Evolutionary conservation across 1,140 invertebrate species (phyloP), one percentile per base, ranked within the genome.

Genomic region (Dufourea novaeangliae): DNA sequence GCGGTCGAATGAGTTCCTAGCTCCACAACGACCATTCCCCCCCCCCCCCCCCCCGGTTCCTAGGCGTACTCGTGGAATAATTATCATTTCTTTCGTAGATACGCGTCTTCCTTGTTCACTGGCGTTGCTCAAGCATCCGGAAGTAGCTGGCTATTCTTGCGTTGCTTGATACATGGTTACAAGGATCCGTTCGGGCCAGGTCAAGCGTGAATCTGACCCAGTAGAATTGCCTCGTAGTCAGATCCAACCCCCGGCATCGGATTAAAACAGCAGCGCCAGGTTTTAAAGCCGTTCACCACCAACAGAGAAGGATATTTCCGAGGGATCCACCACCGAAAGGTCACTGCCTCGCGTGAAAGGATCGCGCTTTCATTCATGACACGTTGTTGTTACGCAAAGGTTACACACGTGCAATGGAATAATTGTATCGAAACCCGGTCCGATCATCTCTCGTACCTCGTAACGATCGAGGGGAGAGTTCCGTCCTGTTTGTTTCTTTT

Each of bases 161-260:
- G 66, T 1, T 14, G 73, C 46, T 72, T 82, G 84, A 85, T 86
- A 85, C 84, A 85, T 73, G 79, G 68, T 79, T 85, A 82, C 78
- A 78, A 44, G 83, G 75, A 84, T 85, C 82, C 77, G 76, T 82
- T 85, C 82, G 34, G 59, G 59, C 64, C 73, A 83, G 84, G 84
- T 86, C 84, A 83, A 86, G 83, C 84, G 74, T 85, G 83, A 86
- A 83, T 86, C 83, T 85, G 81, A 86, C 84, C 84, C 46, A 85
- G 39, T 72, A 54, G 66, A 75, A 80, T 79, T 52, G 73, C 62
- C 25, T n/a, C n/a, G 50, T 34, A 25, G 10, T 44, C 39, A 46
- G 56, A 72, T 73, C 74, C 63, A 72, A 78, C 61, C 34, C 34
- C 11, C 56, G 44, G 14, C 64, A 32, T 12, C 10, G 76, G 54